These are phyloP conservation scores for Drosophila yooni DNA, from an alignment of 2,888 invertebrate species.

Conservation along the genomic window DNA sequence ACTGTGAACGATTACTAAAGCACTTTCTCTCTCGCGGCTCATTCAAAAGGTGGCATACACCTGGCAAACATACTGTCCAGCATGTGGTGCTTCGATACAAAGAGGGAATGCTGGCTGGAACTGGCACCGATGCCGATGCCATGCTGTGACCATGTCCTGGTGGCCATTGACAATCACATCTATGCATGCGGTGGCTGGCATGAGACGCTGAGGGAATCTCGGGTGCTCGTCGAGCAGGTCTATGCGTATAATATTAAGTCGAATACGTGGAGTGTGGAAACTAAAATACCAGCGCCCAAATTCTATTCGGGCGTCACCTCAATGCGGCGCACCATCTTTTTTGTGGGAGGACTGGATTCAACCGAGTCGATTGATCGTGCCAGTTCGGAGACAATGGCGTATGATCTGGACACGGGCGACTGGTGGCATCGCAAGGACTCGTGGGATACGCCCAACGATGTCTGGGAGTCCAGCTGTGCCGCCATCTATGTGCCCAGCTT, in stretches of 20 bases:
- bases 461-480: constrained; percentile 90
- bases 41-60: constrained; percentile 81
- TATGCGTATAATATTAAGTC: constrained; percentile 88
- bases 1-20: not conserved
- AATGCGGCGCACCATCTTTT: constrained; percentile 87
- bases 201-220: constrained; percentile 86
- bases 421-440: constrained; percentile 88
- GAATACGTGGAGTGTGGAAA: constrained; percentile 87
- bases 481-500: constrained; percentile 88
- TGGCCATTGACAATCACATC: constrained; percentile 86
- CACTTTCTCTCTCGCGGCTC: constrained; percentile 52
- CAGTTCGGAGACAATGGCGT: constrained; percentile 89
- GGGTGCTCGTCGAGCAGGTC: constrained; percentile 87
- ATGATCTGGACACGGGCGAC: constrained; percentile 87
- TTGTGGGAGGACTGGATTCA: constrained; percentile 89
- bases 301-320: constrained; percentile 89
- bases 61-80: constrained; percentile 85
- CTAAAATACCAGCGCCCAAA: constrained; percentile 88
- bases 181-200: constrained; percentile 89
- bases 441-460: constrained; percentile 88
- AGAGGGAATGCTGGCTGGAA: constrained; percentile 86
- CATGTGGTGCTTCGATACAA: constrained; percentile 86
- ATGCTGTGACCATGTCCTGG: constrained; percentile 88
- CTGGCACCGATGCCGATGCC: constrained; percentile 87
- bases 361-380: constrained; percentile 89